Evolutionary conservation across 2,797 vertebrate species (phyloP).

Genomic region (Sciurus vulgaris): DNA sequence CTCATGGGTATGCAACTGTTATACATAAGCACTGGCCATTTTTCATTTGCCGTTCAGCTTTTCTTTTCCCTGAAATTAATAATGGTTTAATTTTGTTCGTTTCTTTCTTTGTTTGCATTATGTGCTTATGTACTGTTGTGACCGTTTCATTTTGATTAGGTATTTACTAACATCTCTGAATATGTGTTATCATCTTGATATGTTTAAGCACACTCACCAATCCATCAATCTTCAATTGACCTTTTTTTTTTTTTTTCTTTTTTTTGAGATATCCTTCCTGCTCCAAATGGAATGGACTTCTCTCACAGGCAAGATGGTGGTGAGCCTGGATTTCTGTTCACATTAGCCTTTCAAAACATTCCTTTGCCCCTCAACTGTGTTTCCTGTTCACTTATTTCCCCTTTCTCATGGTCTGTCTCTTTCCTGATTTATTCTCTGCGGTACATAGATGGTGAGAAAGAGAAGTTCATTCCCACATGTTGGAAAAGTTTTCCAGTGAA

Average conservation of each 20-base stretch:
- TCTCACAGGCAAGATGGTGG: neutral
- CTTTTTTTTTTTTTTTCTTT: neutral
- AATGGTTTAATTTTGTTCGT: neutral
- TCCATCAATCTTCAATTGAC: neutral
- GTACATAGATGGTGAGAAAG: neutral
- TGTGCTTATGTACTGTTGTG: neutral
- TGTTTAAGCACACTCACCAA: neutral
- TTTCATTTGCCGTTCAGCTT: neutral
- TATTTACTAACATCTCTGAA: neutral
- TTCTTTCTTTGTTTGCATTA: neutral
- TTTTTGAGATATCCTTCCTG: neutral
- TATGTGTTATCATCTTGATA: neutral
- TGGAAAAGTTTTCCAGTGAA: neutral
- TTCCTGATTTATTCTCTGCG: neutral
- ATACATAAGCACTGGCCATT: neutral
- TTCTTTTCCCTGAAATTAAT: neutral
- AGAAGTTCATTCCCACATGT: neutral
- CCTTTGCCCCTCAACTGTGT: neutral
- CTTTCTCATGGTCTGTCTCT: neutral
- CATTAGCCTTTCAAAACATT: neutral
- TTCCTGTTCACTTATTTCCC: neutral
- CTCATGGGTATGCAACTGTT: neutral
- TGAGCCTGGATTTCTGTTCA: neutral
- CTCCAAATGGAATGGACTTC: neutral
- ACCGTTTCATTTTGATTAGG: constrained; percentile 6